These are phyloP conservation scores for Ctenoplectra terminalis DNA, from an alignment of 1,140 invertebrate genomes.

Conservation along the genomic window DNA sequence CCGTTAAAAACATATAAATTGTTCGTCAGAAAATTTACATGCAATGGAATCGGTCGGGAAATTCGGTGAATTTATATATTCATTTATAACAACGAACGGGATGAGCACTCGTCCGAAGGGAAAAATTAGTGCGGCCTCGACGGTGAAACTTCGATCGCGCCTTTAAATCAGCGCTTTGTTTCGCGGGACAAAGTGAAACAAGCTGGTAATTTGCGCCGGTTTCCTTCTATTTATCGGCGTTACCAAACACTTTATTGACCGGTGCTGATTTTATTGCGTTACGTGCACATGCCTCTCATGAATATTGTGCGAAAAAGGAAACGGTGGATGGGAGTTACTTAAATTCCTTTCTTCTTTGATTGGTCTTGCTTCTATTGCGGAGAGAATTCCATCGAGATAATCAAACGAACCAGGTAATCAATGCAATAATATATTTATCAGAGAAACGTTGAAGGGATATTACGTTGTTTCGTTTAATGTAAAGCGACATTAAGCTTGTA, in stretches of 20 bases:
- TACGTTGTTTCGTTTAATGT: neutral
- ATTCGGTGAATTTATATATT: neutral
- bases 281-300: neutral
- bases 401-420: neutral
- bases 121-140: constrained; percentile 13
- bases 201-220: constrained; percentile 33
- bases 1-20: neutral
- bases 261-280: constrained; percentile 13
- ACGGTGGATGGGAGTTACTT: neutral
- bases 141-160: neutral
- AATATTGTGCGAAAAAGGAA: neutral
- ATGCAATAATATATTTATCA: neutral
- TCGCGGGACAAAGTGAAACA: constrained; percentile 37
- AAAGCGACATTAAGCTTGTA: neutral
- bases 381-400: neutral
- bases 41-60: neutral
- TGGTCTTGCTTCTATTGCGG: neutral
- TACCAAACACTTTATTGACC: constrained; percentile 26
- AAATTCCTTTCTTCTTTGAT: neutral
- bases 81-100: constrained; percentile 14
- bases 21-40: neutral
- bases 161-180: constrained; percentile 46
- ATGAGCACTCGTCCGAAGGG: neutral
- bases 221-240: constrained; percentile 38
- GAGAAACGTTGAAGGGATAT: neutral